Percentiles rank a stretch among this genome's conserved stretches.
These are phyloP conservation scores for Vidua macroura DNA, from an alignment of 2,113 vertebrate species.

Conservation along the genomic window DNA sequence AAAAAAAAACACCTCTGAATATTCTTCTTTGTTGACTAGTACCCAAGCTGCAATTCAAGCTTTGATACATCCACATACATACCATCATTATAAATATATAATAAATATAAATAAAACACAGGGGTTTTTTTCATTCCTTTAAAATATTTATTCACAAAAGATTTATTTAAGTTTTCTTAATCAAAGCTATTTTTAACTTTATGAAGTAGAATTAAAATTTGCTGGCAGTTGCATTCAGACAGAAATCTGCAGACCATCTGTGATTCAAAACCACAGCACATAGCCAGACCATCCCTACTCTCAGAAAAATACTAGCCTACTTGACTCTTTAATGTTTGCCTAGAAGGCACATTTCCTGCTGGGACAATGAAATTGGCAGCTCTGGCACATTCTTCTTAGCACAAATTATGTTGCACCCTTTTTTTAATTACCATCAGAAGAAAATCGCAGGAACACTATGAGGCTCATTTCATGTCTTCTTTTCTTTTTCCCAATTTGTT, in stretches of 20 bases:
- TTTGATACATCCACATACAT: accelerated
- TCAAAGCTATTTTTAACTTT: slow-evolving; percentile 15
- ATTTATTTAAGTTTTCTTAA: background rate
- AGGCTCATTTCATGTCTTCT: background rate
- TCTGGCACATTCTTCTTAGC: background rate
- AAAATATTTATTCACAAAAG: background rate
- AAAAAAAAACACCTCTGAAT: background rate
- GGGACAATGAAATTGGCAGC: background rate
- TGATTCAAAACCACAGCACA: background rate
- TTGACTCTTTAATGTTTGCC: background rate
- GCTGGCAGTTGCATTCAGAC: background rate
- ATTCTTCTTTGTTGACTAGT: background rate
- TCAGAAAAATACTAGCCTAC: background rate
- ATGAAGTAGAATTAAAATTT: background rate
- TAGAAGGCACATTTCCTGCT: background rate
- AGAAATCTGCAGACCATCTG: slow-evolving; percentile 48
- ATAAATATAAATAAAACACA: background rate
- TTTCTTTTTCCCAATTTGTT: background rate
- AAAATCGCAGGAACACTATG: background rate
- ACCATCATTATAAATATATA: background rate
- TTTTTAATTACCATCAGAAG: background rate
- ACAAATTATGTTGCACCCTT: background rate
- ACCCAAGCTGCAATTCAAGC: background rate
- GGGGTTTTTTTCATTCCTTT: background rate
- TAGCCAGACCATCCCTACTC: background rate